Evolutionary conservation across 2,888 invertebrate species (phyloP).

Genomic region (Rhogogaster chlorosoma): DNA sequence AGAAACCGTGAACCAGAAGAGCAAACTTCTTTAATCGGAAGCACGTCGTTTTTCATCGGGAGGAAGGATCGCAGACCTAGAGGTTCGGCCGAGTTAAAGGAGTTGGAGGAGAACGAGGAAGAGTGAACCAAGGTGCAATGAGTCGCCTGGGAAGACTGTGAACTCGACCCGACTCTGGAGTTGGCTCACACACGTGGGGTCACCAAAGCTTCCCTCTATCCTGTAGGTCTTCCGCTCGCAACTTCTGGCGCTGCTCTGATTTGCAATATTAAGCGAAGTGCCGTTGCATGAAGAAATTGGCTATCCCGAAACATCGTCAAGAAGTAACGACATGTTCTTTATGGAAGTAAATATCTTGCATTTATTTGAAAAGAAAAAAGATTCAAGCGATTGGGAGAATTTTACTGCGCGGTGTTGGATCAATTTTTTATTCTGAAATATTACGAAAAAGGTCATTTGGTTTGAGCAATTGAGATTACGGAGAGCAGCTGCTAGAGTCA

Average conservation of each 20-base stretch:
- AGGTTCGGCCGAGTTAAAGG: conserved; percentile 43
- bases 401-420: neutral
- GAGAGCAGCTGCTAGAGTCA: conserved; percentile 16
- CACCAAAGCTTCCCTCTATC: conserved; percentile 48
- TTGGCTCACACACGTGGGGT: conserved; percentile 50
- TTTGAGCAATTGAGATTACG: conserved; percentile 14
- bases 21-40: conserved; percentile 49
- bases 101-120: conserved; percentile 48
- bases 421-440: neutral
- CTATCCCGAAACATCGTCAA: neutral
- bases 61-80: conserved; percentile 42
- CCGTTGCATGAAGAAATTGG: neutral
- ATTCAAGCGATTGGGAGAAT: neutral
- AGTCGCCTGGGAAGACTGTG: conserved; percentile 51
- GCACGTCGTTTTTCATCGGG: conserved; percentile 50
- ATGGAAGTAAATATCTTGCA: neutral
- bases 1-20: conserved; percentile 49
- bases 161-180: conserved; percentile 48
- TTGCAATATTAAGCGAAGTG: neutral
- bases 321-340: neutral
- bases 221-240: conserved; percentile 32
- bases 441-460: conserved; percentile 6
- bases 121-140: conserved; percentile 51
- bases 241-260: conserved; percentile 27
- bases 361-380: neutral